phyloP scores from a whole-genome alignment of 37 sponge, comb jelly and placozoan genomes.

The Halisarca cf. caerulea region DNA sequence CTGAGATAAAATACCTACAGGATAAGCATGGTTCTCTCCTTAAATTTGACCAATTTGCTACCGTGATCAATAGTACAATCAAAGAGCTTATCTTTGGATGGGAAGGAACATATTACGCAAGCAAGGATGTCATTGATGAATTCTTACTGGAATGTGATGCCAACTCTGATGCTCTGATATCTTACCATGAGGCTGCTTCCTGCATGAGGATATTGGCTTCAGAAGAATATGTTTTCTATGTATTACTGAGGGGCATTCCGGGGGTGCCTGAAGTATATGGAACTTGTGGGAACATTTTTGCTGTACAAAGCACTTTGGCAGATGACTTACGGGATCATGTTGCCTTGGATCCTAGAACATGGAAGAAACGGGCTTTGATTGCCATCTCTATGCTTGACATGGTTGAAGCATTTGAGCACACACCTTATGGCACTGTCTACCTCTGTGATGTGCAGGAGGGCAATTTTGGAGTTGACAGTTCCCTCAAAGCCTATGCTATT shows the following conservation, averaged over 20 bases:
- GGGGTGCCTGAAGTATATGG: conserved; percentile 52
- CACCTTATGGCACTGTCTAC: conserved; percentile 55
- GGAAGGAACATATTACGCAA: neutral
- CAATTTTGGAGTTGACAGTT: conserved; percentile 64
- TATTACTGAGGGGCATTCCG: conserved; percentile 31
- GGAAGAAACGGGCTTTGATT: conserved; percentile 40
- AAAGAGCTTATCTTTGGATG: neutral
- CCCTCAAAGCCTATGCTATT: conserved; percentile 39
- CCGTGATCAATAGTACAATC: neutral
- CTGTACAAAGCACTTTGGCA: conserved; percentile 27
- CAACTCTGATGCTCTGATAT: conserved; percentile 34
- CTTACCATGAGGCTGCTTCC: conserved; percentile 36
- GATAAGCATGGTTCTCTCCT: neutral
- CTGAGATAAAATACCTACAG: neutral
- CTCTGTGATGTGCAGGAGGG: conserved; percentile 68
- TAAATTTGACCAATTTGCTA: neutral
- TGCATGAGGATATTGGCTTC: conserved; percentile 52
- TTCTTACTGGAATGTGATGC: conserved; percentile 55
- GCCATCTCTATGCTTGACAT: conserved; percentile 62
- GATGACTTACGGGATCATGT: neutral
- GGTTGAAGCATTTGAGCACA: conserved; percentile 47
- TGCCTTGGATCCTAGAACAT: conserved; percentile 28
- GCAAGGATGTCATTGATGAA: conserved; percentile 16
- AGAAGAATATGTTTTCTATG: conserved; percentile 50
- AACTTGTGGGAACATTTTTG: conserved; percentile 63